phyloP scores from a whole-genome alignment of 2,113 vertebrate genomes.

The Hyperopisus bebe region DNA sequence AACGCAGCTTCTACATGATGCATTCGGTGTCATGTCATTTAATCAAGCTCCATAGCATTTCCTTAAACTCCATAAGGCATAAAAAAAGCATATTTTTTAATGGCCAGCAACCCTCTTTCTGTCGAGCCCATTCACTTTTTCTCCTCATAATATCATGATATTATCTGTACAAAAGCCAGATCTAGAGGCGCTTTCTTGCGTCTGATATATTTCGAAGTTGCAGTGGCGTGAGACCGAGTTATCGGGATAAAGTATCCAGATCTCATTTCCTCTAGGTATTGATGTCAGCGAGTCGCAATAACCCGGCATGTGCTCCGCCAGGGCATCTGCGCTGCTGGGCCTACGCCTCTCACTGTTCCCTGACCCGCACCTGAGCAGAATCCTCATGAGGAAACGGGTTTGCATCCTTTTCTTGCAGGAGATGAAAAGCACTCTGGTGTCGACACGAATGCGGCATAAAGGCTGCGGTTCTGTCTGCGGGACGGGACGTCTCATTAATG shows the following conservation, averaged over 20 bases:
- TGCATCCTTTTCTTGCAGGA: background rate
- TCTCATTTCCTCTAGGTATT: background rate
- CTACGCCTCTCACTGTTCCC: background rate
- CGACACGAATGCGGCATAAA: conserved; percentile 20
- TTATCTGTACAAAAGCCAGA: background rate
- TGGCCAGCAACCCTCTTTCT: background rate
- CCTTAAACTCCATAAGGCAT: background rate
- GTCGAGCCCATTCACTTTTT: background rate
- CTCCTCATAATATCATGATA: background rate
- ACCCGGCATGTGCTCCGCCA: background rate
- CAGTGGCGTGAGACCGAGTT: background rate
- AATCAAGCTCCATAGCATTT: background rate
- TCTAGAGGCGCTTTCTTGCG: background rate
- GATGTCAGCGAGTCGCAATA: background rate
- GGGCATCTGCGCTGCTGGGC: background rate
- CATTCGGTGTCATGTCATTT: background rate
- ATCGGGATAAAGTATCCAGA: background rate
- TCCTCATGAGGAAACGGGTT: background rate
- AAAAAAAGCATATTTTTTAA: background rate
- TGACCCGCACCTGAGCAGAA: background rate
- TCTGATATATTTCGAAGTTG: background rate
- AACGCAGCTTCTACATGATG: background rate
- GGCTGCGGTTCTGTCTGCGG: conserved; percentile 20
- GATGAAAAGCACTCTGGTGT: background rate
- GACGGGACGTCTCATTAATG: conserved; percentile 45